Base-by-base conservation (phyloP, 2,113 vertebrate genomes). In the Suricata suricatta region DNA sequence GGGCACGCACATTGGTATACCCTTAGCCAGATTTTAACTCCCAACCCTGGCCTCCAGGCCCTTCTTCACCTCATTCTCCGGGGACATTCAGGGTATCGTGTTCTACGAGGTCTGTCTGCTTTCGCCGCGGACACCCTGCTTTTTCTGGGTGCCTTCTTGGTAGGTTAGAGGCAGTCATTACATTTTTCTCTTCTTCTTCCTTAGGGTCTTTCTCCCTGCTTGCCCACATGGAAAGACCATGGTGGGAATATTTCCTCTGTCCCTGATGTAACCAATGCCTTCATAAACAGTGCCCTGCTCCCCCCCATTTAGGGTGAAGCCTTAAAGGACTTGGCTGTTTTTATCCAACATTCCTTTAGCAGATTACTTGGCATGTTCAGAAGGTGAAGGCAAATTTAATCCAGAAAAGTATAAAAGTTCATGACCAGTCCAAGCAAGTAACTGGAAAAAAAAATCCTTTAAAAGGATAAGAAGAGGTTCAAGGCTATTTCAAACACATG, bases 321-420 rank as follows among this genome's bases (percentile, higher is more conserved):
- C 66, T 97, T 71, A 96, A 97, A 98, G 71, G 88, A 89, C 33
- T 41, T 96, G 74, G 52, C 85, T 97, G 54, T 97, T 97, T 98
- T 94, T 50, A 93, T 80, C 97, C 93, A 95, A 68, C 95, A 98
- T 98, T 98, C 97, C 86, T 97, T 91, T 80, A 92, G 90, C 90
- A 94, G 97, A 97, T 97, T 97, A 97, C 88, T 92, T 98, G 97
- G 2, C 96, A 96, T 95, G 63, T 97, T 98, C 47, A 94, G 57
- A 95, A 94, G 80, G 52, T 79, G 87, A 98, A 98, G 79, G 90
- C 16, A 98, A 98, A 98, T 98, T 95, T 98, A 97, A 93, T 97
- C 77, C 98, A 95, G 71, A 95, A 66, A 97, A 82, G 9, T 71
- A 72, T 87, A 31, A 93, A 90, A 98, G 92, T 90, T 97, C 98